Conservation (phyloP, 2,113 vertebrate genomes). For the Misgurnus anguillicaudatus region DNA sequence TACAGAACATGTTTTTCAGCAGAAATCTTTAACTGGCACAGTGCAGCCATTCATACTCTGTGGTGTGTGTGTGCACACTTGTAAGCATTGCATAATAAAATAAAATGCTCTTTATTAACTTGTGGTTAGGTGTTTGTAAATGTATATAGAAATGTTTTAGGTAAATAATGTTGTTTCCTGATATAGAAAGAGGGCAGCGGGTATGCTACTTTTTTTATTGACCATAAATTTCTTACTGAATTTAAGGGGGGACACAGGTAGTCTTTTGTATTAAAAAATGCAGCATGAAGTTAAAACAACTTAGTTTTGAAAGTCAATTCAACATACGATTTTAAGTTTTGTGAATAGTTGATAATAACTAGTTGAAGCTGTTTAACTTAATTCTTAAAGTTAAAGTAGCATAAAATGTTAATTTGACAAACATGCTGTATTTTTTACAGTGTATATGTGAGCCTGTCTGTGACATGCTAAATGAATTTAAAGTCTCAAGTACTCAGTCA, state of each 20-base stretch:
- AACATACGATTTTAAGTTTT: too few relatives aligned
- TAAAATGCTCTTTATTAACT: not conserved
- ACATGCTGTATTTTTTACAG: too few relatives aligned
- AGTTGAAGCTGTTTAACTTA: too few relatives aligned
- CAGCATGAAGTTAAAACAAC: too few relatives aligned
- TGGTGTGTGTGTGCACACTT: not conserved
- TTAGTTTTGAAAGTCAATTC: too few relatives aligned
- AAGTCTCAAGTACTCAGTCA: too few relatives aligned
- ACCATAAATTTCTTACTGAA: not conserved
- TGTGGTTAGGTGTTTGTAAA: not conserved
- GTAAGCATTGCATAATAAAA: not conserved
- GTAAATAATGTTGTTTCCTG: not conserved
- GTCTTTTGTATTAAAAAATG: slow-evolving; percentile 62
- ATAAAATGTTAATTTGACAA: too few relatives aligned
- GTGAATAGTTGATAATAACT: too few relatives aligned
- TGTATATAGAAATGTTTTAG: not conserved
- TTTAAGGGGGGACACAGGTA: slow-evolving; percentile 47
- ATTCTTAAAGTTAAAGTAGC: too few relatives aligned
- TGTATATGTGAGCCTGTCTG: too few relatives aligned
- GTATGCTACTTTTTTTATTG: slow-evolving; percentile 9
- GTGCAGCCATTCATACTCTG: slow-evolving; percentile 61
- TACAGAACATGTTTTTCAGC: slow-evolving; percentile 68
- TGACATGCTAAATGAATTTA: too few relatives aligned
- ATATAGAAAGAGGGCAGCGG: not conserved
- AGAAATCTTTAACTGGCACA: slow-evolving; percentile 53